Conservation (phyloP, 2,888 invertebrate species). For the Drosophila antonietae region DNA sequence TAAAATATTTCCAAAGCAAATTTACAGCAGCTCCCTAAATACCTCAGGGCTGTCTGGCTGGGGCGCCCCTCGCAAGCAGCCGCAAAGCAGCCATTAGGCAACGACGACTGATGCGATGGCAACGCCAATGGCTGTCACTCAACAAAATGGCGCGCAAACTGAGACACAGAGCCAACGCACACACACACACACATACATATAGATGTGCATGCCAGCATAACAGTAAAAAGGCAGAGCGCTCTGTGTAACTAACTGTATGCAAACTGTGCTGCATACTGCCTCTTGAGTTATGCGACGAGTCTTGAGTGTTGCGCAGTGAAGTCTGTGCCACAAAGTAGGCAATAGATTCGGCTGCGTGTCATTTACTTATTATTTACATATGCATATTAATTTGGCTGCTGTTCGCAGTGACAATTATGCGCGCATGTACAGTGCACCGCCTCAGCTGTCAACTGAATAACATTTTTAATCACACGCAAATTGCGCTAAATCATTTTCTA, state of each 20-base stretch:
- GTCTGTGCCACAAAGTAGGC: conserved; percentile 26
- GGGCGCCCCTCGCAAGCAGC: conserved; percentile 51
- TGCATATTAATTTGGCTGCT: conserved; percentile 39
- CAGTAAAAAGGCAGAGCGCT: conserved; percentile 71
- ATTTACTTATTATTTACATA: conserved; percentile 35
- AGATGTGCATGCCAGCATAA: conserved; percentile 24
- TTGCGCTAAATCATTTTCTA: conserved; percentile 73
- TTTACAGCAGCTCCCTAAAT: conserved; percentile 48
- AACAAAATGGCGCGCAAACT: conserved; percentile 57
- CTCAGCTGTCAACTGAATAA: conserved; percentile 17
- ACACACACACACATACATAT: conserved; percentile 20
- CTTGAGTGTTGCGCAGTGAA: conserved; percentile 16
- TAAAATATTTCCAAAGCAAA: conserved; percentile 43
- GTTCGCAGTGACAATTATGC: conserved; percentile 25
- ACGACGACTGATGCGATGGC: conserved; percentile 66
- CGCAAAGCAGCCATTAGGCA: conserved; percentile 77
- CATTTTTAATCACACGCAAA: conserved; percentile 66
- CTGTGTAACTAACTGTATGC: conserved; percentile 65
- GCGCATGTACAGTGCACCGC: background rate
- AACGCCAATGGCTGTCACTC: conserved; percentile 63
- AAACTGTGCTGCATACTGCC: conserved; percentile 59
- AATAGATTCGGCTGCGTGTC: conserved; percentile 17
- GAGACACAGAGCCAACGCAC: conserved; percentile 18
- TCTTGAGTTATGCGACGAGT: conserved; percentile 67
- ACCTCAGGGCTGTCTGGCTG: conserved; percentile 46